A percentile compares a stretch with the other conserved stretches of the same genome.
Evolutionary conservation across 2,888 invertebrate genomes (phyloP).

Genomic region (Himalopsyche anomala): DNA sequence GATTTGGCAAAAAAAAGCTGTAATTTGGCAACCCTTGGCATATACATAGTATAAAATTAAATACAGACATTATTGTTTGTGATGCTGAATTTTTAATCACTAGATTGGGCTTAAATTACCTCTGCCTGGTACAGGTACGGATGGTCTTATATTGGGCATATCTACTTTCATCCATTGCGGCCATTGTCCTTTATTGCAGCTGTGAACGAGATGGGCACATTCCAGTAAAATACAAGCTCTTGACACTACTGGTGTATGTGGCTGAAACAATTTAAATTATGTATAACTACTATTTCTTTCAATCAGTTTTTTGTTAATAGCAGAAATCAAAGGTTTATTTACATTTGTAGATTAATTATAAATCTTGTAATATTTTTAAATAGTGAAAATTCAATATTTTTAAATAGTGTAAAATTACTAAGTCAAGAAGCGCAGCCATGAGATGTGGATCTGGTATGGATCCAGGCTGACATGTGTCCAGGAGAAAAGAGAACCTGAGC

Average conservation of each 20-base stretch:
- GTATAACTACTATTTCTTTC: too few relatives aligned
- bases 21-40: neutral
- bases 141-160: slow-evolving; percentile 82
- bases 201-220: slow-evolving; percentile 97
- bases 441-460: slow-evolving; percentile 97
- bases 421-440: slow-evolving; percentile 93
- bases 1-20: too few relatives aligned
- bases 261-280: slow-evolving; percentile 74
- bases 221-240: slow-evolving; percentile 95
- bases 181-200: slow-evolving; percentile 99
- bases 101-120: slow-evolving; percentile 48
- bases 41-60: too few relatives aligned
- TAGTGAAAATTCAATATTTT: neutral
- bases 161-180: slow-evolving; percentile 94
- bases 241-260: slow-evolving; percentile 95
- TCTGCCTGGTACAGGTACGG: slow-evolving; percentile 75
- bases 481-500: slow-evolving; percentile 90
- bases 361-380: neutral
- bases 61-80: too few relatives aligned
- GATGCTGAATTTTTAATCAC: too few relatives aligned
- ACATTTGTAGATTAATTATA: neutral
- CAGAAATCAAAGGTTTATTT: too few relatives aligned
- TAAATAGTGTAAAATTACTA: slow-evolving; percentile 78
- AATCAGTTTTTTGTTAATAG: neutral
- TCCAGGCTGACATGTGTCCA: slow-evolving; percentile 97